Evolutionary conservation across 1,140 invertebrate species (phyloP).

Genomic region (Ericerus pela): DNA sequence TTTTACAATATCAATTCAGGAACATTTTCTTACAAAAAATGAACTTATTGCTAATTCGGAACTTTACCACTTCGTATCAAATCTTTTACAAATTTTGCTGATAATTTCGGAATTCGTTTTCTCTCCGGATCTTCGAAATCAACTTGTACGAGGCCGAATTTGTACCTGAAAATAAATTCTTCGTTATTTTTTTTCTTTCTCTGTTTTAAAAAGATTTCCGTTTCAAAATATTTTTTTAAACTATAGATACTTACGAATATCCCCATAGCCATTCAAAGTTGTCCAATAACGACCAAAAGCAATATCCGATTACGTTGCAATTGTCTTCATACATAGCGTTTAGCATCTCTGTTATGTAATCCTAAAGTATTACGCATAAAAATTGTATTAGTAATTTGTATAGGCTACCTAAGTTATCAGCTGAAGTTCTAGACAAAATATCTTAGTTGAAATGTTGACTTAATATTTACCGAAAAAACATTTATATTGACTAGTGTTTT

Average conservation of each 20-base stretch:
- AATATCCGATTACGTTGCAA: conserved; percentile 48
- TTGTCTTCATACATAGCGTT: conserved; percentile 47
- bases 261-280: conserved; percentile 65
- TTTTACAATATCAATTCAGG: too few relatives aligned
- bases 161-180: conserved; percentile 40
- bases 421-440: too few relatives aligned
- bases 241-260: conserved; percentile 38
- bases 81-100: conserved; percentile 40
- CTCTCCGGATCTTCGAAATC: conserved; percentile 49
- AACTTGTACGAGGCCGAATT: conserved; percentile 58
- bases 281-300: conserved; percentile 58
- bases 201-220: too few relatives aligned
- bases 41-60: neutral
- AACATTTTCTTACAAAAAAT: neutral
- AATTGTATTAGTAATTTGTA: too few relatives aligned
- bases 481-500: neutral
- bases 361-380: conserved; percentile 29
- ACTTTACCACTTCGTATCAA: neutral
- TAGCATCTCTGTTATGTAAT: conserved; percentile 46
- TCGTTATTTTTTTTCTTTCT: too few relatives aligned
- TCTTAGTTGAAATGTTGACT: too few relatives aligned
- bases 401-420: too few relatives aligned
- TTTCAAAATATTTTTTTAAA: too few relatives aligned
- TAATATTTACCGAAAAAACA: neutral
- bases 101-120: conserved; percentile 51